Base-by-base conservation (phyloP, 2,797 vertebrate genomes). In the Sebastes vulpes region DNA sequence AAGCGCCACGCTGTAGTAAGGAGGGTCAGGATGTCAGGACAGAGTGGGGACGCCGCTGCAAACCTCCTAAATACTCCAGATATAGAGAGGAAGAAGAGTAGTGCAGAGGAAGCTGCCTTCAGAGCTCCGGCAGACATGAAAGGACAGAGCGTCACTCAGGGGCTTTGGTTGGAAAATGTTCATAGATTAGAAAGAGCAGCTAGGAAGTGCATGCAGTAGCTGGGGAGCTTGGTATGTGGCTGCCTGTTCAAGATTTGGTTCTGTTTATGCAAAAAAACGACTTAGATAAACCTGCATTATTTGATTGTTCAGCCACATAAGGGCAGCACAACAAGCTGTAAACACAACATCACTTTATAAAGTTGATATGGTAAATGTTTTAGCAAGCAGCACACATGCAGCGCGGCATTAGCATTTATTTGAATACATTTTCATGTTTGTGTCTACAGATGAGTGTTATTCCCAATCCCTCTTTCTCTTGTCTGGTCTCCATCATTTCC, bases 21-120 rank as follows among this genome's bases (percentile, higher is more conserved):
- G 46, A 59, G 65, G 77, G 77, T 92, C 77, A 75, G 53, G 48
- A 61, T 78, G 80, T 88, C 82, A 75, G 72, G 66, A 74, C 9
- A n/a, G 29, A 79, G 54, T 2, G 0, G 21, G 23, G 68, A 74
- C 20, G 31, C 38, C 60, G 6, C 65, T 2, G 25, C 23, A 68
- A 85, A 72, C n/a, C 38, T 57, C 38, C 53, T n/a, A 31, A 75
- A 77, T 60, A 70, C 75, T 73, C 59, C 60, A 64, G 42, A 72
- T 50, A 23, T 2, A 9, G 21, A 61, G 53, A 32, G 9, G 9
- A 21, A 56, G 60, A n/a, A 70, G 65, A n/a, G 48, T 32, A 35
- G 46, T 31, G 63, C 38, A 72, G 61, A 59, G 46, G 63, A 78
- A 79, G 73, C 69, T 29, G 61, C 48, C 46, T 48, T 29, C 54